A percentile compares a stretch with the other conserved stretches of the same genome.
phyloP scores from a whole-genome alignment of 2,888 invertebrate species.

The Spatulosminthurus flaviceps region DNA sequence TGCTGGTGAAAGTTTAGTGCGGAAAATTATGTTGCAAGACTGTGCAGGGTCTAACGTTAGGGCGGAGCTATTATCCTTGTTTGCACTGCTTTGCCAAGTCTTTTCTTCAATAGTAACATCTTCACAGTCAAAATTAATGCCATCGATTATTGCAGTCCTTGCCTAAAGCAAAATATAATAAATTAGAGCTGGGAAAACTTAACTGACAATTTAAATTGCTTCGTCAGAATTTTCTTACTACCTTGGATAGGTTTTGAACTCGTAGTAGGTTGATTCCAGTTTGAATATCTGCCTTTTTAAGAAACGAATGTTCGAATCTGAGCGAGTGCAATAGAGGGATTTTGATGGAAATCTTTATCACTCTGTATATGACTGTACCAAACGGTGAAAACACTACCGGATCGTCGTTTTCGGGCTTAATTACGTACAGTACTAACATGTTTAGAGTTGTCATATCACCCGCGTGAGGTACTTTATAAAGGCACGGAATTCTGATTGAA shows the following conservation, averaged over 20 bases:
- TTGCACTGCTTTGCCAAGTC: not conserved
- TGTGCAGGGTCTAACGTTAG: slow-evolving; percentile 21
- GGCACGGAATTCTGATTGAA: slow-evolving; percentile 51
- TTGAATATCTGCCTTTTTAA: slow-evolving; percentile 54
- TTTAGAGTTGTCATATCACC: slow-evolving; percentile 54
- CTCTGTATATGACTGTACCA: slow-evolving; percentile 37
- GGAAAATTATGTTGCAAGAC: slow-evolving; percentile 34
- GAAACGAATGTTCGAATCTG: slow-evolving; percentile 54
- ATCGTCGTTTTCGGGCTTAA: slow-evolving; percentile 19
- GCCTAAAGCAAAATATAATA: slow-evolving; percentile 39
- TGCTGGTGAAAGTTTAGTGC: not conserved
- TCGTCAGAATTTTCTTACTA: slow-evolving; percentile 21
- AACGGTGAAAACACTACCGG: not conserved
- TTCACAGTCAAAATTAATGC: slow-evolving; percentile 16
- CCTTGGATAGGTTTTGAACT: slow-evolving; percentile 57
- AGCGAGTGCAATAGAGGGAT: slow-evolving; percentile 51
- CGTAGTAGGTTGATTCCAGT: slow-evolving; percentile 53
- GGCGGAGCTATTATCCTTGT: not conserved
- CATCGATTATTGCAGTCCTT: slow-evolving; percentile 34
- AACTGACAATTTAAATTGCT: not conserved
- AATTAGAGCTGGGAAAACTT: no score
- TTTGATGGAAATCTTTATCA: slow-evolving; percentile 51
- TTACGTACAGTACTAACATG: slow-evolving; percentile 55
- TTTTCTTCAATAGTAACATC: slow-evolving; percentile 7
- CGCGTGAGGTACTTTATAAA: slow-evolving; percentile 53